Conservation (phyloP, 2,113 vertebrate species). For the Grus americana region DNA sequence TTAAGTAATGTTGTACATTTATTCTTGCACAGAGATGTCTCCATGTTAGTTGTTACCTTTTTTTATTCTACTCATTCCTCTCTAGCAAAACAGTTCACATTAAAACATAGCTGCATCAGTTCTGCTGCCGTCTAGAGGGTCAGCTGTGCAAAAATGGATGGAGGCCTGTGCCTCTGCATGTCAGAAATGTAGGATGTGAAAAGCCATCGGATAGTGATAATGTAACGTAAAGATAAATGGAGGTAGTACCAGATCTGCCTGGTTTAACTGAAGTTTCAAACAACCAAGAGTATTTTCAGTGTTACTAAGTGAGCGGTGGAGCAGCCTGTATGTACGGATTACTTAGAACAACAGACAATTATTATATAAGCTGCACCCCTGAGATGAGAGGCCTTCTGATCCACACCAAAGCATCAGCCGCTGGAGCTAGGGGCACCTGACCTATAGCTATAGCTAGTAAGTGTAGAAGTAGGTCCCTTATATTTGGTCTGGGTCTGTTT, state of each 20-base stretch:
- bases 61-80: not conserved
- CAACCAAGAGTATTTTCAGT: not conserved
- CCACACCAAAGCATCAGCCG: not conserved
- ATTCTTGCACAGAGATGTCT: not conserved
- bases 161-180: not conserved
- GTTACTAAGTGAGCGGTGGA: not conserved
- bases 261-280: not conserved
- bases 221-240: fast-evolving
- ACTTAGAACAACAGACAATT: not conserved
- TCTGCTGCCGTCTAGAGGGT: not conserved
- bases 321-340: not conserved
- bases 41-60: not conserved
- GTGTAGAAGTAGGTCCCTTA: not conserved
- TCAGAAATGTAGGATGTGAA: not conserved
- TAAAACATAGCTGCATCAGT: not conserved
- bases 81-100: not conserved
- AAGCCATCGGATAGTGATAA: fast-evolving
- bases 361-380: not conserved
- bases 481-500: not conserved
- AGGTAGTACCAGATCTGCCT: not conserved
- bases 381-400: not conserved
- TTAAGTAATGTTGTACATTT: not conserved
- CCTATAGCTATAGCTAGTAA: not conserved
- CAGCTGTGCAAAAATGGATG: not conserved
- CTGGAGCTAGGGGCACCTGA: not conserved